Percentiles rank a stretch among this genome's conserved stretches.
These are phyloP conservation scores for Himalopsyche tibetana DNA, from an alignment of 2,888 invertebrate species.

Conservation along the genomic window DNA sequence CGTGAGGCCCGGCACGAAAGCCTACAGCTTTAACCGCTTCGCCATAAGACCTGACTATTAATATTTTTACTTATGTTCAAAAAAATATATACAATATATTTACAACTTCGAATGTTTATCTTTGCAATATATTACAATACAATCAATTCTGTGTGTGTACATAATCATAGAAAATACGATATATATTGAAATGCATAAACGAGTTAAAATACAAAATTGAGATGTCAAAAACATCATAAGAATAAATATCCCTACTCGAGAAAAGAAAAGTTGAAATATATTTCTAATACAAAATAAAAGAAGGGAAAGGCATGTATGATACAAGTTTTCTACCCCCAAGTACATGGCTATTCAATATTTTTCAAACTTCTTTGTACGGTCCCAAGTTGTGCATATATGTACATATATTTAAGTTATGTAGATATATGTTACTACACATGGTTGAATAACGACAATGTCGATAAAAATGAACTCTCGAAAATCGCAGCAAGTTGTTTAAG, in stretches of 20 bases:
- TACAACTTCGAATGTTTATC: too few relatives aligned
- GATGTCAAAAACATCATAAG: slow-evolving; percentile 42
- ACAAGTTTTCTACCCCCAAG: slow-evolving; percentile 43
- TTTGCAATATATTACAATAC: background rate
- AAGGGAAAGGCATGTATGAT: slow-evolving; percentile 37
- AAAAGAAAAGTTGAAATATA: slow-evolving; percentile 42
- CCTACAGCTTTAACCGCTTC: too few relatives aligned
- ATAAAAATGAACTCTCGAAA: slow-evolving; percentile 41
- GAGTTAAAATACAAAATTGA: slow-evolving; percentile 43
- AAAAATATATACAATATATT: too few relatives aligned
- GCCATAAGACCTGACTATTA: too few relatives aligned
- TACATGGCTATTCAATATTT: slow-evolving; percentile 42
- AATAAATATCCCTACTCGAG: slow-evolving; percentile 42
- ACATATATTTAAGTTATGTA: slow-evolving; percentile 43
- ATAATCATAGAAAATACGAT: slow-evolving; percentile 27
- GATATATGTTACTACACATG: slow-evolving; percentile 42
- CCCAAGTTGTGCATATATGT: slow-evolving; percentile 23
- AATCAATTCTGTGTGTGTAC: background rate
- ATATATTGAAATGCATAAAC: slow-evolving; percentile 40
- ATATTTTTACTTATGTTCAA: too few relatives aligned
- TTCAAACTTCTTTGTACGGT: slow-evolving; percentile 32
- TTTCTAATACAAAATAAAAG: slow-evolving; percentile 43
- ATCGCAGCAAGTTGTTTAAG: slow-evolving; percentile 26
- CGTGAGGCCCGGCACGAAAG: too few relatives aligned
- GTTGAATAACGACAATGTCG: slow-evolving; percentile 56